Base-by-base conservation (phyloP, 2,113 vertebrate species). In the Glaucomys volans region DNA sequence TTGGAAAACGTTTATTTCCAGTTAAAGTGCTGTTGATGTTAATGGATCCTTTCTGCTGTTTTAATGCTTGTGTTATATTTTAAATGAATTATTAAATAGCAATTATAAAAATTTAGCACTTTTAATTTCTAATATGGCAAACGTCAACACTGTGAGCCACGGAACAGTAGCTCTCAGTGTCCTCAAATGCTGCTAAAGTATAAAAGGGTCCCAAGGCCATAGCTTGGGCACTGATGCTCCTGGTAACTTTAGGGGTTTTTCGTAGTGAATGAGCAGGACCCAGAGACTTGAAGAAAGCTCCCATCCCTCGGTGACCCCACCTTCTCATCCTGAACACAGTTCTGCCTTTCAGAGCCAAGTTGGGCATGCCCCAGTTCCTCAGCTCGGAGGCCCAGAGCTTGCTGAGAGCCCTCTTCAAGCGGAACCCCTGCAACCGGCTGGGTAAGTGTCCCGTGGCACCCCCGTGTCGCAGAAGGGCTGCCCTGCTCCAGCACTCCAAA, bases 311-410 rank as follows among this genome's bases (percentile, higher is more conserved):
- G 88, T 75, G 4, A 11, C 95, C 32, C 0, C 0, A 37, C 62
- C 79, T 44, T 44, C 81, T 72, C 3, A 24, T 26, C 44, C 59
- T 42, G 1, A 6, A 4, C 26, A 0, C 2, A 2, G 69, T 87
- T 76, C 35, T 97, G 87, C 96, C 94, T 96, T 97, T 69, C 98
- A 99, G 99, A 97, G 99, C 99, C 95, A 99, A 99, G 98, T 96
- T 99, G 97, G 99, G 99, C 67, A 99, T 99, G 99, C 99, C 99
- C 0, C 99, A 99, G 98, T 99, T 99, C 93, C 97, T 99, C 95
- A 99, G 99, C 59, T 7, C 92, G 28, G 99, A 99, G 97, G 99
- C 99, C n/a, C 99, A 99, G 98, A 99, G 99, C 98, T 98, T 99
- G 85, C 99, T 99, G 91, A 98, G 99, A 96, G 99, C 99, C 83